Conservation (phyloP, 2,113 vertebrate genomes). For the Aleadryas rufinucha region DNA sequence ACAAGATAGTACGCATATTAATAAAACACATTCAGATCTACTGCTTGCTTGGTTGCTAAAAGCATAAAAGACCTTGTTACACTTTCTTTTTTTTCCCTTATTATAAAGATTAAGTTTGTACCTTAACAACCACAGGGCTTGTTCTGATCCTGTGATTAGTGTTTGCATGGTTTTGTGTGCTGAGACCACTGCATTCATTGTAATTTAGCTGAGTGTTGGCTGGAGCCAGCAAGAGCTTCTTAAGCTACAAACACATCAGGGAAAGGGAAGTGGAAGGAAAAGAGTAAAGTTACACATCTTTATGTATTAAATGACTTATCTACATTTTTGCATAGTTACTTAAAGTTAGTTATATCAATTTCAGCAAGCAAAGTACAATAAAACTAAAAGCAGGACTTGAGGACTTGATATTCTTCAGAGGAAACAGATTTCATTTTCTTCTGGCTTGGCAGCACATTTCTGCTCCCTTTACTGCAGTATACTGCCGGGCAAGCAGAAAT, state of each 20-base stretch:
- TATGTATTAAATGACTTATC: background rate
- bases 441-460: background rate
- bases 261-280: slow-evolving; percentile 16
- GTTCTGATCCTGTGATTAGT: slow-evolving; percentile 94
- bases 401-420: background rate
- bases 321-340: slow-evolving; percentile 25
- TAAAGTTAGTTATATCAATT: slow-evolving; percentile 1
- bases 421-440: background rate
- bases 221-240: slow-evolving; percentile 98
- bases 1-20: background rate
- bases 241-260: slow-evolving; percentile 83
- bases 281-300: slow-evolving; percentile 46
- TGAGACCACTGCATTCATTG: slow-evolving; percentile 97
- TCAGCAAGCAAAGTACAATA: slow-evolving; percentile 12
- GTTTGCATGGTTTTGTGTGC: slow-evolving; percentile 94
- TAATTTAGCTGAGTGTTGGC: slow-evolving; percentile 99
- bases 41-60: background rate
- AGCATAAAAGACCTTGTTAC: background rate
- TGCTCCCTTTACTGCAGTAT: background rate
- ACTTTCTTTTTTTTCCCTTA: background rate
- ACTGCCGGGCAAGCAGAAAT: background rate
- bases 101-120: slow-evolving; percentile 73
- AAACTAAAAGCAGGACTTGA: background rate
- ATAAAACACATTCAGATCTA: background rate
- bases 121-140: slow-evolving; percentile 95